Base-by-base conservation (phyloP, 2,113 vertebrate genomes). In the Nematolebias whitei region DNA sequence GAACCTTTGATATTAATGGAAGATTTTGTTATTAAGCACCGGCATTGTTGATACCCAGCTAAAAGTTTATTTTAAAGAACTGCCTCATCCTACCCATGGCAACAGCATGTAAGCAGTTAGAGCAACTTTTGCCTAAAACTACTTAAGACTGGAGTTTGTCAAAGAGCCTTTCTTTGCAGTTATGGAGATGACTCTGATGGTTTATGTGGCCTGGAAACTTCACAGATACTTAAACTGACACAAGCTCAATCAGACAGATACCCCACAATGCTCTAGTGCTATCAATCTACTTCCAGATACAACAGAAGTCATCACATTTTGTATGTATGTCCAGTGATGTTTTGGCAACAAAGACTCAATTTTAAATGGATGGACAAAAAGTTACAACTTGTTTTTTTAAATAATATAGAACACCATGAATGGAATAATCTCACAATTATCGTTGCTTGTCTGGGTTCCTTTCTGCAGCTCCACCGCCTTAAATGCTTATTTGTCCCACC, bases 401-500 rank as follows among this genome's bases (percentile, higher is more conserved):
- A n/a, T 18, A 18, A n/a, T 6, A n/a, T 35, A 35, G 9, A 35
- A 8, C 32, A 35, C 32, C 32, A 10, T 35, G 32, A 10, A 6
- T 35, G 32, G 9, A 15, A 24, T 13, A 51, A 50, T 55, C 15
- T 61, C 20, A 52, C 43, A 23, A 50, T 79, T 7, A 41, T 56
- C 75, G 60, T 23, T 56, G 43, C 65, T 60, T 58, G 55, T 59
- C 16, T 35, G 49, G 15, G 65, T 59, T 53, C 13, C 32, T 67
- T 52, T 58, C 56, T 61, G 38, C 62, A 47, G 24, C 44, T 53
- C 32, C 69, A 48, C 57, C 68, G 67, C 76, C 66, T 74, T 63
- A 71, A 41, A 61, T 76, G 24, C 63, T 71, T 29, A 56, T 81
- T 76, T 81, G 64, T 77, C 62, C 64, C 72, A 65, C 41, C 63